These are phyloP conservation scores for Stichopus horrens DNA, from an alignment of 53 echinoderm and acorn worm species.

Conservation along the genomic window DNA sequence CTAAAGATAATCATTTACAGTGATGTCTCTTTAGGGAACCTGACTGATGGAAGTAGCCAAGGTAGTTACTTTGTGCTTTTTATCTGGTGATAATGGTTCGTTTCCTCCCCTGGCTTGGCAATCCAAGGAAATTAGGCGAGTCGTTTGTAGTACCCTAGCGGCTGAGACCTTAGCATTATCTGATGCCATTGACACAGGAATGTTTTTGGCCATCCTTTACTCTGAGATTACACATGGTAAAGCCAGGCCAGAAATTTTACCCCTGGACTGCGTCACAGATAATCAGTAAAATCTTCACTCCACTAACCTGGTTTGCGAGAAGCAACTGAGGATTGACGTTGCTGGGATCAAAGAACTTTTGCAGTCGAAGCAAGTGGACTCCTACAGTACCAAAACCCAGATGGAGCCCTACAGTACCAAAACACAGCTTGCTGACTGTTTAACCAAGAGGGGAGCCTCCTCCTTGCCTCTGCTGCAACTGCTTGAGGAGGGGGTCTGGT, in stretches of 20 bases:
- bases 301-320: not conserved
- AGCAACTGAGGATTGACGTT: not conserved
- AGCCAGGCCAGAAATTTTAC: not conserved
- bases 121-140: not conserved
- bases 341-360: no score
- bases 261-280: not conserved
- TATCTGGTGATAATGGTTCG: not conserved
- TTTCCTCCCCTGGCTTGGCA: slow-evolving; percentile 29
- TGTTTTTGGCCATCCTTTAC: not conserved
- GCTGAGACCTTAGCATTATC: slow-evolving; percentile 32
- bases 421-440: no score
- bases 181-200: slow-evolving; percentile 21
- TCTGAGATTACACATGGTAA: slow-evolving; percentile 1
- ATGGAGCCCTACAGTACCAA: no score
- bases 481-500: no score
- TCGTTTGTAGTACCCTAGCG: slow-evolving; percentile 5
- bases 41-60: slow-evolving; percentile 20
- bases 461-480: no score
- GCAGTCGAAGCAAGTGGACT: no score
- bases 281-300: not conserved
- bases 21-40: slow-evolving; percentile 30
- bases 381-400: no score
- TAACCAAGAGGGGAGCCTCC: no score
- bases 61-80: not conserved
- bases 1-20: not conserved